Percentiles rank a stretch among this genome's conserved stretches.
These are phyloP conservation scores for Corythornis vintsioides DNA, from an alignment of 2,113 vertebrate species.

Conservation along the genomic window DNA sequence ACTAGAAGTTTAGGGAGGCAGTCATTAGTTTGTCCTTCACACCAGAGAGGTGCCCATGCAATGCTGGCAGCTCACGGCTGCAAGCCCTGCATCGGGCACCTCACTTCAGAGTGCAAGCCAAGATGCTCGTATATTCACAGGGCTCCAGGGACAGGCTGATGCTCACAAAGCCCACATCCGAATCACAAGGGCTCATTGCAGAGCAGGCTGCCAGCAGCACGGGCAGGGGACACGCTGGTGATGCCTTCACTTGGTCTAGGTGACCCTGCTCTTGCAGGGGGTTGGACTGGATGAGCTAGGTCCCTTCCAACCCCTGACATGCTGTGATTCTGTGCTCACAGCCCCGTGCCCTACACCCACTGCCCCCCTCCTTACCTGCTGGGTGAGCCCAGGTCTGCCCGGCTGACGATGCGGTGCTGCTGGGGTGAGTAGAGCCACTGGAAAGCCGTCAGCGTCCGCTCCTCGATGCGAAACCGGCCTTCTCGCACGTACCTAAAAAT, in stretches of 20 bases:
- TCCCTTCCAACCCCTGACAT: too few species aligned
- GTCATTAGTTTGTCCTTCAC: background rate
- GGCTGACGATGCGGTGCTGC: constrained; percentile 77
- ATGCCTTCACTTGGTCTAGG: background rate
- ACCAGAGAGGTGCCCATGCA: accelerated
- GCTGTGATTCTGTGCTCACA: accelerated
- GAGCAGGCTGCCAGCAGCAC: background rate
- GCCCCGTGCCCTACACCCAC: background rate
- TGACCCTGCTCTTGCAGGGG: too few species aligned
- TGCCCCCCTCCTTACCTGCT: constrained; percentile 58
- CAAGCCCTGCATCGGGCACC: accelerated
- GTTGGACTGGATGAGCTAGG: too few species aligned
- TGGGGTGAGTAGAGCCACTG: constrained; percentile 81
- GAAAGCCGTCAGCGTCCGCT: constrained; percentile 79
- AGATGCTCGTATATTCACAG: accelerated
- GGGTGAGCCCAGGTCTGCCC: constrained; percentile 69
- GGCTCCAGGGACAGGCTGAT: background rate
- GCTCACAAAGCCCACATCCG: background rate
- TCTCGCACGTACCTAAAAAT: constrained; percentile 78
- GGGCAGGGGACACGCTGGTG: accelerated
- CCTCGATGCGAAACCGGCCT: constrained; percentile 78
- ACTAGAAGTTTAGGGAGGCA: background rate
- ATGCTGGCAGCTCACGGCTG: background rate
- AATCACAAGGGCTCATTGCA: accelerated
- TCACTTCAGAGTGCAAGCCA: background rate